Percentiles rank a stretch among this genome's conserved stretches.
Conservation (phyloP, 2,113 vertebrate genomes). For the Urocolius indicus region DNA sequence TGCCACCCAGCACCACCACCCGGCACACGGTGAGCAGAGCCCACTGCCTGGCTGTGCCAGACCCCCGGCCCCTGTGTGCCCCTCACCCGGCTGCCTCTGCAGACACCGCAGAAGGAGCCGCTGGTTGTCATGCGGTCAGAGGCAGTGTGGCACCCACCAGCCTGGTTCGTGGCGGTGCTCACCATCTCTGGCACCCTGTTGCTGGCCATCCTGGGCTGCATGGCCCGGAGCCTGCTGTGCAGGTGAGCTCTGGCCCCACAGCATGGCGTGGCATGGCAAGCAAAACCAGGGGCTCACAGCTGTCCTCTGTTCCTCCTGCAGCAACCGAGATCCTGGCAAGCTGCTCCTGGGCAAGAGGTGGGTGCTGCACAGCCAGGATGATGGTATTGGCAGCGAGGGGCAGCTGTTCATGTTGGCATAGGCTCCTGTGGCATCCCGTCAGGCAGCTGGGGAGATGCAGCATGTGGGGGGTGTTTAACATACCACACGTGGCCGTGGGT, state of each 20-base stretch:
- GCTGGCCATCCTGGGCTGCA: slow-evolving; percentile 57
- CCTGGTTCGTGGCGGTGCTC: slow-evolving; percentile 80
- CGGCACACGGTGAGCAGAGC: slow-evolving; percentile 52
- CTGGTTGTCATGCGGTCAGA: slow-evolving; percentile 30
- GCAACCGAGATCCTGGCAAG: background rate
- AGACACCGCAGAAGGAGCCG: slow-evolving; percentile 9
- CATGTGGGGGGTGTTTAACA: accelerated
- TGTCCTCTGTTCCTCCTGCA: background rate
- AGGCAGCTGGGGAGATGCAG: background rate
- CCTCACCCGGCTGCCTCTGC: background rate
- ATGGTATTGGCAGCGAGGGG: accelerated
- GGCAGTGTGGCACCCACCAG: slow-evolving; percentile 66
- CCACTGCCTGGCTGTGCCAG: accelerated
- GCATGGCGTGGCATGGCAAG: accelerated
- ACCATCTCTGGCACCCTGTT: slow-evolving; percentile 64
- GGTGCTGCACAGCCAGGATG: accelerated
- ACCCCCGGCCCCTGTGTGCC: accelerated
- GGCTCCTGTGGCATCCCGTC: accelerated
- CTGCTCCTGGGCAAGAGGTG: slow-evolving; percentile 31
- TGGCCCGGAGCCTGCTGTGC: background rate
- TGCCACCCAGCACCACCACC: slow-evolving; percentile 24
- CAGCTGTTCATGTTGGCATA: accelerated
- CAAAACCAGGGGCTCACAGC: background rate
- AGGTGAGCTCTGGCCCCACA: slow-evolving; percentile 29
- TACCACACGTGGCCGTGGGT: accelerated